Conservation (phyloP, 2,797 vertebrate species). For the Eulemur rubriventer region DNA sequence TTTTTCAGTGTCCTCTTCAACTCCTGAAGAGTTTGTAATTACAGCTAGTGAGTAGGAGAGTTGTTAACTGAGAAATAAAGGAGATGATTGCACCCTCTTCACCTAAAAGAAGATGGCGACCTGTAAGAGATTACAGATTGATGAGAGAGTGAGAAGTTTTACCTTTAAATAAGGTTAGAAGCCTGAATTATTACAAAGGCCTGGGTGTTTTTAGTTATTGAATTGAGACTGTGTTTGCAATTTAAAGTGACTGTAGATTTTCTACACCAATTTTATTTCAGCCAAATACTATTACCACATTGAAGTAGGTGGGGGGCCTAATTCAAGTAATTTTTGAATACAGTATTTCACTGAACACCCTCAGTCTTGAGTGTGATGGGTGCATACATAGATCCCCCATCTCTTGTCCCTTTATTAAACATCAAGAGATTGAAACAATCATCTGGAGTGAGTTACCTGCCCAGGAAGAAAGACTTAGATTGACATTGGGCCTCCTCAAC, state of each 20-base stretch:
- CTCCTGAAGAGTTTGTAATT: background rate
- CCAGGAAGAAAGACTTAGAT: background rate
- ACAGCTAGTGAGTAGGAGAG: background rate
- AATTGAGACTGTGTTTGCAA: background rate
- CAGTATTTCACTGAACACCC: background rate
- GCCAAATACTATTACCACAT: background rate
- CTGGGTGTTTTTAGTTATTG: background rate
- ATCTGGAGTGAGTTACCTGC: background rate
- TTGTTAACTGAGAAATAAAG: background rate
- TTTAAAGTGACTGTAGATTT: background rate
- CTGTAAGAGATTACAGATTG: background rate
- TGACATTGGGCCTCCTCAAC: background rate
- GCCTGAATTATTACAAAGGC: background rate
- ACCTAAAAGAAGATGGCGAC: background rate
- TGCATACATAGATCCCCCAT: background rate
- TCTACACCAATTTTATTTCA: background rate
- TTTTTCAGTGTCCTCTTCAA: background rate
- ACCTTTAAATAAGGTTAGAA: background rate
- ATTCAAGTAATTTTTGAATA: constrained; percentile 4
- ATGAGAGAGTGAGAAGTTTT: background rate
- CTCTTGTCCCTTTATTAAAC: background rate
- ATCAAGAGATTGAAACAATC: background rate
- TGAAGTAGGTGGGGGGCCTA: background rate
- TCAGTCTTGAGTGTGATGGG: background rate
- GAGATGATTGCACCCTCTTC: background rate